Conservation (phyloP, 2,888 invertebrate genomes). For the Tridacna crocea region DNA sequence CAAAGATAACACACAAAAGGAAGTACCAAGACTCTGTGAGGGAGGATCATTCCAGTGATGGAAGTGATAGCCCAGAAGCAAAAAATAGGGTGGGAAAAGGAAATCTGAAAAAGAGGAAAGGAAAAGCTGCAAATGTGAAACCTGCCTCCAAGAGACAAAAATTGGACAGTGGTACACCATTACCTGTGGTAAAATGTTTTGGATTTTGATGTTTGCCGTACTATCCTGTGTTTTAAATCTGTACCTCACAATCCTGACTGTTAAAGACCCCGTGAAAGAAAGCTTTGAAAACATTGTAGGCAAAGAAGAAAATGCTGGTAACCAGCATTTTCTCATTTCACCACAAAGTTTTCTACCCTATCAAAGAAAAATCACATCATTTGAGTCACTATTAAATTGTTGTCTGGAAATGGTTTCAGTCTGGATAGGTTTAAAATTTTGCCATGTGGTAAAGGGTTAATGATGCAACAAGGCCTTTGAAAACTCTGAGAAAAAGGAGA, state of each 20-base stretch:
- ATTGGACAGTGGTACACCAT: constrained; percentile 34
- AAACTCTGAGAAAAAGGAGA: no score
- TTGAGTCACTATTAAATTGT: no score
- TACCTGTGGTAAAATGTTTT: constrained; percentile 15
- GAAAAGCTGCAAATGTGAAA: constrained; percentile 17
- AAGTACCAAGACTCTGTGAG: neutral
- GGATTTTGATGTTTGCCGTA: no score
- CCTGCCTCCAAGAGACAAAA: constrained; percentile 54
- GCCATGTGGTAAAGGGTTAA: no score
- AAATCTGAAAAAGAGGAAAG: neutral
- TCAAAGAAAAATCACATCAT: no score
- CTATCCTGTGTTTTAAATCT: neutral
- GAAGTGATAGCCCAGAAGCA: neutral
- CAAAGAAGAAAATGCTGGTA: neutral
- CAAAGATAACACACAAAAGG: neutral
- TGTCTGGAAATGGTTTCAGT: no score
- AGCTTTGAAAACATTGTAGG: neutral
- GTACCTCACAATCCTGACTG: neutral
- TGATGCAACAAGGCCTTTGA: no score
- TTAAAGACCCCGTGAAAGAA: no score
- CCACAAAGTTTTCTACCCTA: no score
- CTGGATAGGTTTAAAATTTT: no score
- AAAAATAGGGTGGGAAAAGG: neutral
- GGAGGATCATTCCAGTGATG: neutral
- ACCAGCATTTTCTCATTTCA: no score